Evolutionary conservation across 2,797 vertebrate genomes (phyloP), one percentile per base, ranked within the genome.

Genomic region (Tangara arthus): DNA sequence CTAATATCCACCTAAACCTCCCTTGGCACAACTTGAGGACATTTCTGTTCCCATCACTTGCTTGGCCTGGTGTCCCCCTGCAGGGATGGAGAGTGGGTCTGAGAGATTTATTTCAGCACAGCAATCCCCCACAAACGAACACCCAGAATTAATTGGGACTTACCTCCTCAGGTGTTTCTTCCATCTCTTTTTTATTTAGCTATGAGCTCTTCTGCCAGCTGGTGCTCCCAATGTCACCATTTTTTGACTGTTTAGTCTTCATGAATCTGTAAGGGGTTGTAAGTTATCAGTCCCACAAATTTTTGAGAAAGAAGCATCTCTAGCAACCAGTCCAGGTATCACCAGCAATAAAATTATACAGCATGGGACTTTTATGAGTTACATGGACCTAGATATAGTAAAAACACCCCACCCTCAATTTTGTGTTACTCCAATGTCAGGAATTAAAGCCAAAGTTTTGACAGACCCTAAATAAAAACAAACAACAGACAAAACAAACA

Each of bases 381-480:
- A 44, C 53, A 35, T 16, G 12, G 27, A 32, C 35, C 12, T 56
- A 49, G 28, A 72, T 23, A 53, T 0, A 56, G 68, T 22, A 68
- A 65, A 91, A 84, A 76, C 24, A 53, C 27, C 15, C 79, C 65
- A 81, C 22, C 39, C 15, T 68, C 7, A 7, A 22, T 42, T 90
- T 69, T 27, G 8, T 18, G 20, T 21, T 42, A 47, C 17, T 92
- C 23, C 56, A 60, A 41, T 52, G 53, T 44, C 83, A 89, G 61
- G 55, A 94, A 87, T 34, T 49, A 78, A 34, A 34, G 61, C 28
- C 86, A 82, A 86, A 93, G 71, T 94, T 95, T 90, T 85, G 78
- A 88, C 83, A 95, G 72, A 84, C 8, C 32, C 52, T 44, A 61
- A 95, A 77, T 34, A 61, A 59, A 94, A 95, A 78, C 57, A 89